Evolutionary conservation across 2,113 vertebrate species (phyloP).

Genomic region (Phocoena sinus): DNA sequence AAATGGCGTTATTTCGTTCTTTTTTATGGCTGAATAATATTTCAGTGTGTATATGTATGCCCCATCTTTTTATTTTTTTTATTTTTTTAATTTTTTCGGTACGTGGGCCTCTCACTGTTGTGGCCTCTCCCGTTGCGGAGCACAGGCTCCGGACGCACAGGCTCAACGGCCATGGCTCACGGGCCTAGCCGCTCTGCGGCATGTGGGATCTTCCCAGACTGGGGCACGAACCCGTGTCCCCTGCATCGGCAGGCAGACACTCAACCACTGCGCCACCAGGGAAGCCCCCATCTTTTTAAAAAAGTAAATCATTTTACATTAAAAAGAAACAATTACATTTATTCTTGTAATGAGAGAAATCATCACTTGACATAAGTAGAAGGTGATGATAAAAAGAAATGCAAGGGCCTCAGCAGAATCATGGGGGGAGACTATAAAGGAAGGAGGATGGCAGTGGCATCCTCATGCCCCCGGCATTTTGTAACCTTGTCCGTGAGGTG

Average conservation of each 20-base stretch:
- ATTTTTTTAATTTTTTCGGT: too few relatives aligned
- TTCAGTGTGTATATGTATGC: background rate
- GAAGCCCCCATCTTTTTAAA: background rate
- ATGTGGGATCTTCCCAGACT: too few relatives aligned
- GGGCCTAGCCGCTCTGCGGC: too few relatives aligned
- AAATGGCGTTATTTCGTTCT: background rate
- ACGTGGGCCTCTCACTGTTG: too few relatives aligned
- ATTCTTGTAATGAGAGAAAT: background rate
- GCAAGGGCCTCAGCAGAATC: background rate
- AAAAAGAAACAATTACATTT: background rate
- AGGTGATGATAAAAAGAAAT: background rate
- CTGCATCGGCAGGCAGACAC: too few relatives aligned
- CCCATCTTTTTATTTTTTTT: background rate
- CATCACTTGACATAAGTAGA: background rate
- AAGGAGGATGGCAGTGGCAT: background rate
- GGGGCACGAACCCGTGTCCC: too few relatives aligned
- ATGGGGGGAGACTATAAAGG: background rate
- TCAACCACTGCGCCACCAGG: too few relatives aligned
- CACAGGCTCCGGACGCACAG: too few relatives aligned
- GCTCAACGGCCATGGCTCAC: too few relatives aligned
- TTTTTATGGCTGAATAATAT: background rate
- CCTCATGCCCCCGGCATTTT: background rate
- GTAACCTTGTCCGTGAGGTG: background rate
- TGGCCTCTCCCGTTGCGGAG: too few relatives aligned
- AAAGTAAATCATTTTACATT: background rate